Conservation (phyloP, 2,888 invertebrate species). For the Tethea ocularis region DNA sequence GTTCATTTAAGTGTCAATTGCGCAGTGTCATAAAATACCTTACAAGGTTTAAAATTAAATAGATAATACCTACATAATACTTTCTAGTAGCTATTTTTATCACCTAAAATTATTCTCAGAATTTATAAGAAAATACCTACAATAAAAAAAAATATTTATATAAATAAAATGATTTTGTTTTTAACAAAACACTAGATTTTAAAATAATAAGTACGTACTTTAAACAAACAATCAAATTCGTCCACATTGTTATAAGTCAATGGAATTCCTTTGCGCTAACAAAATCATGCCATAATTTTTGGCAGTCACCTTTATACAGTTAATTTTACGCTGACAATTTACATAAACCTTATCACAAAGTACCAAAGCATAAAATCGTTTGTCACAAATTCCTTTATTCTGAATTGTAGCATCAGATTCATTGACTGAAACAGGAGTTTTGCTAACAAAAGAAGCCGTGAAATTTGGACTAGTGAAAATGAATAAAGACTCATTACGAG, state of each 20-base stretch:
- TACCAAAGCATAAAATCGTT: constrained; percentile 32
- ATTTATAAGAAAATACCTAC: background rate
- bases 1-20: too few species aligned
- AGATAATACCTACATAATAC: too few species aligned
- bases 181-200: background rate
- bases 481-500: constrained; percentile 62
- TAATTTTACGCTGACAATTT: constrained; percentile 22
- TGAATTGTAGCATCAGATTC: constrained; percentile 36
- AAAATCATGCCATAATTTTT: constrained; percentile 46
- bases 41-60: too few species aligned
- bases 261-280: constrained; percentile 50
- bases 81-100: too few species aligned
- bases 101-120: too few species aligned
- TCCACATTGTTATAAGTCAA: constrained; percentile 43
- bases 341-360: constrained; percentile 19
- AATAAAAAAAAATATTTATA: background rate
- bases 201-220: constrained; percentile 7
- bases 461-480: constrained; percentile 63
- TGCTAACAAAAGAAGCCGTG: constrained; percentile 59
- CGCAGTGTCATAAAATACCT: background rate
- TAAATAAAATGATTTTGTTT: too few species aligned
- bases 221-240: constrained; percentile 7
- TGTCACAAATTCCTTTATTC: constrained; percentile 15
- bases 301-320: constrained; percentile 44
- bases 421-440: constrained; percentile 63